phyloP scores from a whole-genome alignment of 2,797 vertebrate species.

The Pseudochirops cupreus region DNA sequence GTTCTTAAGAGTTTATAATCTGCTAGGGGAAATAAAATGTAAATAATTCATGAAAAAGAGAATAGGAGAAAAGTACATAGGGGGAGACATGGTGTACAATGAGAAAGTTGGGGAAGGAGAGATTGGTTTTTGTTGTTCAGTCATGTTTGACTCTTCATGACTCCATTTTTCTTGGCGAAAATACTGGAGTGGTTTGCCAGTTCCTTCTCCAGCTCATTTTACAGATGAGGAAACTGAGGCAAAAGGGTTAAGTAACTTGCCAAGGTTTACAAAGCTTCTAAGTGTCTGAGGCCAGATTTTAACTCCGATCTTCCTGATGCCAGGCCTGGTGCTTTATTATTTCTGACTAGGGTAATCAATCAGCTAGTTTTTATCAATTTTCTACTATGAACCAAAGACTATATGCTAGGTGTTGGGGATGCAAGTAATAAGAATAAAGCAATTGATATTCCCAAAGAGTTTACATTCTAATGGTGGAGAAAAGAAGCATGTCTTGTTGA shows the following conservation, averaged over 20 bases:
- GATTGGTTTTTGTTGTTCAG: neutral
- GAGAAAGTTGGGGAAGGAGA: neutral
- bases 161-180: no score
- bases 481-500: neutral
- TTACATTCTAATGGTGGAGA: neutral
- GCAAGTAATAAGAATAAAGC: neutral
- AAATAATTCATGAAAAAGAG: neutral
- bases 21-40: neutral
- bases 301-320: no score
- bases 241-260: neutral
- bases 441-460: neutral
- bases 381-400: neutral
- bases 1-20: neutral
- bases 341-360: neutral
- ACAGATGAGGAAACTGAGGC: neutral
- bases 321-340: neutral
- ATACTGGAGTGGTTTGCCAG: neutral
- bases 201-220: neutral
- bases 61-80: neutral
- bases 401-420: neutral
- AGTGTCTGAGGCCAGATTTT: neutral
- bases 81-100: neutral
- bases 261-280: neutral
- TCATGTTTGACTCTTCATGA: no score
- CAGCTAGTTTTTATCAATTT: neutral